These are phyloP conservation scores for Pogona vitticeps DNA, from an alignment of 2,113 vertebrate species.

Conservation along the genomic window DNA sequence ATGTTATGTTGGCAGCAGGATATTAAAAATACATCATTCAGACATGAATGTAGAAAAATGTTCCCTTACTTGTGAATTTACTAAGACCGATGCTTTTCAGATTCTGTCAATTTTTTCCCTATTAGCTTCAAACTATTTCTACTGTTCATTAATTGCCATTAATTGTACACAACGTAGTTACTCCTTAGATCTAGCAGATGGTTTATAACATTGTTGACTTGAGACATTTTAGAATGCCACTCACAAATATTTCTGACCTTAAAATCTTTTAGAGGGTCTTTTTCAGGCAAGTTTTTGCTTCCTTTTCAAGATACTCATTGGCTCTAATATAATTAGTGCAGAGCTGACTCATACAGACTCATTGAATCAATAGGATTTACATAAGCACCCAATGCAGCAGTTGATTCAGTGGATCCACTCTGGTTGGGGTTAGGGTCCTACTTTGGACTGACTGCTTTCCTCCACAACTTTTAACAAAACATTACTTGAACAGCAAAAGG, in stretches of 20 bases:
- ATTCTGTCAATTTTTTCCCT: too few species aligned
- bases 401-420: too few species aligned
- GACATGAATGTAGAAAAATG: constrained; percentile 24
- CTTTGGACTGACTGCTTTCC: too few species aligned
- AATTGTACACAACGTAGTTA: constrained; percentile 47
- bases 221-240: constrained; percentile 52
- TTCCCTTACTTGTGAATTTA: constrained; percentile 7
- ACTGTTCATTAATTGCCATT: constrained; percentile 60
- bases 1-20: background rate
- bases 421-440: too few species aligned
- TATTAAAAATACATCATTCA: constrained; percentile 29
- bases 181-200: constrained; percentile 49
- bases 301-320: constrained; percentile 15
- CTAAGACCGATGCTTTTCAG: constrained; percentile 46
- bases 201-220: constrained; percentile 56
- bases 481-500: too few species aligned
- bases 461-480: too few species aligned
- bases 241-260: constrained; percentile 54
- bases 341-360: too few species aligned
- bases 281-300: constrained; percentile 33
- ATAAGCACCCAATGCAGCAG: too few species aligned
- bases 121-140: too few species aligned
- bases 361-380: too few species aligned
- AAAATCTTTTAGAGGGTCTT: constrained; percentile 38
- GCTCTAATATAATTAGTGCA: background rate